Percentiles rank a stretch among this genome's conserved stretches.
Evolutionary conservation across 2,888 invertebrate species (phyloP).

Genomic region (Macropis europaea): DNA sequence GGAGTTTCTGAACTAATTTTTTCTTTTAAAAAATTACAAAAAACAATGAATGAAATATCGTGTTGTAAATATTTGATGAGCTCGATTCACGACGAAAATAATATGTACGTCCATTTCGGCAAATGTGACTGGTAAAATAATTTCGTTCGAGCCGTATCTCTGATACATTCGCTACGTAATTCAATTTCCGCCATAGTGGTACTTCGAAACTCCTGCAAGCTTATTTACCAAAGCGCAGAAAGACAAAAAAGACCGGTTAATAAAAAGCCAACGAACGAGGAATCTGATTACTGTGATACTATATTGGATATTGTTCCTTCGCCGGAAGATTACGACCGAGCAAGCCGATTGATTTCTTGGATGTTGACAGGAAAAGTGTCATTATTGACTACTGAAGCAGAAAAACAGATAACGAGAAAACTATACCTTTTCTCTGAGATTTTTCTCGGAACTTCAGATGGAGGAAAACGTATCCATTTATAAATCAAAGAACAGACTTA

Average conservation of each 20-base stretch:
- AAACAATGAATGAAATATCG: too few relatives aligned
- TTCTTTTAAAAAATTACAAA: too few relatives aligned
- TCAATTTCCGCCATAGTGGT: neutral
- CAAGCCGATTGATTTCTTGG: conserved; percentile 1
- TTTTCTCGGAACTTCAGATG: neutral
- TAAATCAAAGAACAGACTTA: too few relatives aligned
- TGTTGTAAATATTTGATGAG: neutral
- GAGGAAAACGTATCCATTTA: neutral
- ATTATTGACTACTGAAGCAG: neutral
- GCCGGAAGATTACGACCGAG: neutral
- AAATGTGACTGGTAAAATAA: neutral
- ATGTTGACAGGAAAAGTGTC: neutral
- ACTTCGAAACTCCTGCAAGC: neutral
- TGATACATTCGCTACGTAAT: neutral
- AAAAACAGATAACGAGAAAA: neutral
- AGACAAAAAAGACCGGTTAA: conserved; percentile 6
- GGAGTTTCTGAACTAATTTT: too few relatives aligned
- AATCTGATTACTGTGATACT: conserved; percentile 24
- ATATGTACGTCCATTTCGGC: neutral
- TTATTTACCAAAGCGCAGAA: neutral
- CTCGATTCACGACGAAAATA: neutral
- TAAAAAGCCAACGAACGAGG: neutral
- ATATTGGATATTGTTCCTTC: neutral
- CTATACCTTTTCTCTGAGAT: neutral
- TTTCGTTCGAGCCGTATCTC: neutral